Conservation (phyloP, 2,888 invertebrate species). For the Syrphus vitripennis region DNA sequence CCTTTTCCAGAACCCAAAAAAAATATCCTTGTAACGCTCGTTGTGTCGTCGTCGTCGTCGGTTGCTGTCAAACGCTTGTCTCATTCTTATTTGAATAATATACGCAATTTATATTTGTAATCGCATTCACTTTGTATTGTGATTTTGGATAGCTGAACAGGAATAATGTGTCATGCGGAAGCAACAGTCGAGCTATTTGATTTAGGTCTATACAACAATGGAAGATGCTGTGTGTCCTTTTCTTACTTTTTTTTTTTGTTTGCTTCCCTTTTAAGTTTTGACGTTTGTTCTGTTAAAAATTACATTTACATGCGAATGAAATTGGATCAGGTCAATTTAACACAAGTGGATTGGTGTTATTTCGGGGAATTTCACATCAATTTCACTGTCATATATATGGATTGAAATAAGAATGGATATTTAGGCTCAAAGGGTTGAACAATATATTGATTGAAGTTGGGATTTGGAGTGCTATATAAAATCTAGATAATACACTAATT, state of each 20-base stretch:
- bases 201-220: constrained; percentile 45
- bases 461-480: too few relatives aligned
- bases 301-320: constrained; percentile 40
- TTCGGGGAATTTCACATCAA: constrained; percentile 40
- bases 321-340: constrained; percentile 61
- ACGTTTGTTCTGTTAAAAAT: constrained; percentile 51
- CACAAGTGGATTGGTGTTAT: constrained; percentile 48
- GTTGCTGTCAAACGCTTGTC: constrained; percentile 57
- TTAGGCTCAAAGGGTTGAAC: not conserved
- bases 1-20: too few relatives aligned
- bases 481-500: too few relatives aligned
- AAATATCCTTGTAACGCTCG: not conserved
- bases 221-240: constrained; percentile 23
- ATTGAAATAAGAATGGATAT: not conserved
- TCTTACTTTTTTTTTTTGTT: not conserved
- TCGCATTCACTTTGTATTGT: constrained; percentile 58
- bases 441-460: not conserved
- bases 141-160: constrained; percentile 7
- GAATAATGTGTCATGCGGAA: constrained; percentile 54
- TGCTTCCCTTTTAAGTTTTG: not conserved
- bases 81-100: constrained; percentile 65
- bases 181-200: constrained; percentile 65
- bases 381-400: constrained; percentile 28
- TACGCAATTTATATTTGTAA: constrained; percentile 70
- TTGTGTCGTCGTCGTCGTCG: not conserved